A percentile compares a stretch with the other conserved stretches of the same genome.
phyloP scores from a whole-genome alignment of 2,113 vertebrate species.

The Seriola aureovittata region DNA sequence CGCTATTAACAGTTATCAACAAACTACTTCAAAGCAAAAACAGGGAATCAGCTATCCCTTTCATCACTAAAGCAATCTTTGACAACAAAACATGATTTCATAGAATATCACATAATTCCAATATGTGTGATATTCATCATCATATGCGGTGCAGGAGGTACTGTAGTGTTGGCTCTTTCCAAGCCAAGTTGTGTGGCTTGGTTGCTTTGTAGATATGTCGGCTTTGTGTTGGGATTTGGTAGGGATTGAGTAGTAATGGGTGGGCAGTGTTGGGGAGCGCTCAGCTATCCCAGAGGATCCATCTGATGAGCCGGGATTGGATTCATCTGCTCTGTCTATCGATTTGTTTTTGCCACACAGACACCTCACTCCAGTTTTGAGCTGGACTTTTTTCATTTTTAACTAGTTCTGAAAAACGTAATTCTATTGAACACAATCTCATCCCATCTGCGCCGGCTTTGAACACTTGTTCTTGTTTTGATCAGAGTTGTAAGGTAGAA shows the following conservation, averaged over 20 bases:
- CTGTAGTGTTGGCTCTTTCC: background rate
- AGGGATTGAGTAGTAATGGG: constrained; percentile 81
- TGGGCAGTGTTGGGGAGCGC: constrained; percentile 74
- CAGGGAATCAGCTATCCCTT: constrained; percentile 2
- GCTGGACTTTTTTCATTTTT: constrained; percentile 73
- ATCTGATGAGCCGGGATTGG: constrained; percentile 80
- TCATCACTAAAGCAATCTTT: constrained; percentile 28
- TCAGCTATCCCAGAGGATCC: constrained; percentile 75
- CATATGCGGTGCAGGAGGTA: background rate
- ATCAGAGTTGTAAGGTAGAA: constrained; percentile 67
- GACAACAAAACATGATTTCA: constrained; percentile 32
- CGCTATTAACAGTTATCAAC: constrained; percentile 21
- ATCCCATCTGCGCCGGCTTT: constrained; percentile 67
- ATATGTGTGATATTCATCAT: constrained; percentile 24
- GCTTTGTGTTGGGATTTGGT: constrained; percentile 79
- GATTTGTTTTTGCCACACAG: constrained; percentile 83
- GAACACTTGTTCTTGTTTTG: constrained; percentile 70
- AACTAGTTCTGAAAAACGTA: constrained; percentile 71
- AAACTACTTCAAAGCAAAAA: constrained; percentile 50
- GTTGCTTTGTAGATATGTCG: constrained; percentile 52
- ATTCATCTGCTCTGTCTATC: constrained; percentile 82
- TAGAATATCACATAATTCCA: constrained; percentile 1
- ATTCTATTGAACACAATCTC: constrained; percentile 74
- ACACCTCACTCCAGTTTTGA: constrained; percentile 64
- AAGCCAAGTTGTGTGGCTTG: constrained; percentile 8